phyloP scores from a whole-genome alignment of 2,113 vertebrate genomes.

The Pomatorhinus ruficollis region DNA sequence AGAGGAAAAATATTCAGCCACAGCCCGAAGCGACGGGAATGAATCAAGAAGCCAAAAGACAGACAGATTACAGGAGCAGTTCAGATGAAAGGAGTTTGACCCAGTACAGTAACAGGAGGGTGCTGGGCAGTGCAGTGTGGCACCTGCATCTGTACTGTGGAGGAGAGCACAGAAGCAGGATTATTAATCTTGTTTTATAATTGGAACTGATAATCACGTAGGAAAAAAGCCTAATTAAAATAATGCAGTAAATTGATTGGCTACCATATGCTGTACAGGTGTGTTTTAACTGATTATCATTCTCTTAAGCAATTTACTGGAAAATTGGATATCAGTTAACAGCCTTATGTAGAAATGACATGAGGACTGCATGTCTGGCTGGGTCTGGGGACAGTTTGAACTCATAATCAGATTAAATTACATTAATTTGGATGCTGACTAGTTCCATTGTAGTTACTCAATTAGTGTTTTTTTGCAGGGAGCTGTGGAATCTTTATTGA shows the following conservation, averaged over 20 bases:
- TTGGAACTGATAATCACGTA: neutral
- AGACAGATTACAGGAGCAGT: neutral
- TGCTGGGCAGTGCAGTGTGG: neutral
- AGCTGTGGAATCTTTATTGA: neutral
- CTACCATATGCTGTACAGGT: conserved; percentile 61
- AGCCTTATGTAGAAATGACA: conserved; percentile 10
- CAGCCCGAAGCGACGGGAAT: neutral
- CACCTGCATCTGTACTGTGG: neutral
- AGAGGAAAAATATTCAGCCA: neutral
- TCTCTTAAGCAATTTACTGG: conserved; percentile 53
- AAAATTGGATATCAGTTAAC: conserved; percentile 63
- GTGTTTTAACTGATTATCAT: conserved; percentile 41
- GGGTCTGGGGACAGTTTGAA: neutral
- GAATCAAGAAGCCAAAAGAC: neutral
- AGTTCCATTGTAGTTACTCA: neutral
- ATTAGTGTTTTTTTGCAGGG: neutral
- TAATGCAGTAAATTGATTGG: conserved; percentile 41
- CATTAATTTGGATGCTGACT: neutral
- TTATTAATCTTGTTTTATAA: conserved; percentile 17
- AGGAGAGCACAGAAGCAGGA: neutral
- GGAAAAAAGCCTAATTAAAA: conserved; percentile 43
- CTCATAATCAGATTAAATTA: conserved; percentile 21
- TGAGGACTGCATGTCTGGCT: neutral
- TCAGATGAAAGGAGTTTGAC: neutral
- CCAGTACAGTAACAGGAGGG: neutral